Percentiles rank a stretch among this genome's conserved stretches.
Evolutionary conservation across 2,888 invertebrate genomes (phyloP).

Genomic region (Osmoderma eremita): DNA sequence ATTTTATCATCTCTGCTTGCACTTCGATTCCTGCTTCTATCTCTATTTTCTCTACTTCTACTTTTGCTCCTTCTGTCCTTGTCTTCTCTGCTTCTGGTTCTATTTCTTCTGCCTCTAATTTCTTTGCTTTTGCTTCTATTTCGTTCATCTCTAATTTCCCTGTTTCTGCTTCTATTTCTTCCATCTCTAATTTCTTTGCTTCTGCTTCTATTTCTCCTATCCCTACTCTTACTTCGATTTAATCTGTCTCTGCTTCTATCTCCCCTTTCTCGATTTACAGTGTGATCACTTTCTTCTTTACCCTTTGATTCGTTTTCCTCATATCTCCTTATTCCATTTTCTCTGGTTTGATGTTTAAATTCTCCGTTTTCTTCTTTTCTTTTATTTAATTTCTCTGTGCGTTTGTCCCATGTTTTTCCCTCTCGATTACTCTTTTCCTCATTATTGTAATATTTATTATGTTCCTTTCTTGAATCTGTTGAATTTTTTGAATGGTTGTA

Average conservation of each 20-base stretch:
- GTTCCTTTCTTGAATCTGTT: too few relatives aligned
- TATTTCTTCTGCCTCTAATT: constrained; percentile 1
- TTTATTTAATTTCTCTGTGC: background rate
- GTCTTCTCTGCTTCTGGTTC: constrained; percentile 5
- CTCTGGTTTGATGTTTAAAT: background rate
- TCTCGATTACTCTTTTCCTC: background rate
- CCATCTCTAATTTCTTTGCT: background rate
- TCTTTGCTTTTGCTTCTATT: background rate
- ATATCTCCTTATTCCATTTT: background rate
- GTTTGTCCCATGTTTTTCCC: background rate
- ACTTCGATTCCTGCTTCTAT: constrained; percentile 10
- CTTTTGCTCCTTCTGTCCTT: constrained; percentile 1
- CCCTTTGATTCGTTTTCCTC: background rate
- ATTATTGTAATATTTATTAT: background rate
- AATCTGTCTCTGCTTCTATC: background rate
- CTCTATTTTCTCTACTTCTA: constrained; percentile 15
- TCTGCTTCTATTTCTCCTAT: background rate
- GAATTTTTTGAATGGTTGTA: background rate
- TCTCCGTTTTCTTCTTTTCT: background rate
- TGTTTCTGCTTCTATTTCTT: too few relatives aligned
- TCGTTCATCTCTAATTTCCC: background rate
- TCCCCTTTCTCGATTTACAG: background rate
- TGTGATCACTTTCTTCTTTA: background rate
- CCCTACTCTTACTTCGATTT: background rate
- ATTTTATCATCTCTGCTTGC: constrained; percentile 14